Percentiles rank a stretch among this genome's conserved stretches.
These are phyloP conservation scores for Ditula angustiorana DNA, from an alignment of 2,888 invertebrate species.

Conservation along the genomic window DNA sequence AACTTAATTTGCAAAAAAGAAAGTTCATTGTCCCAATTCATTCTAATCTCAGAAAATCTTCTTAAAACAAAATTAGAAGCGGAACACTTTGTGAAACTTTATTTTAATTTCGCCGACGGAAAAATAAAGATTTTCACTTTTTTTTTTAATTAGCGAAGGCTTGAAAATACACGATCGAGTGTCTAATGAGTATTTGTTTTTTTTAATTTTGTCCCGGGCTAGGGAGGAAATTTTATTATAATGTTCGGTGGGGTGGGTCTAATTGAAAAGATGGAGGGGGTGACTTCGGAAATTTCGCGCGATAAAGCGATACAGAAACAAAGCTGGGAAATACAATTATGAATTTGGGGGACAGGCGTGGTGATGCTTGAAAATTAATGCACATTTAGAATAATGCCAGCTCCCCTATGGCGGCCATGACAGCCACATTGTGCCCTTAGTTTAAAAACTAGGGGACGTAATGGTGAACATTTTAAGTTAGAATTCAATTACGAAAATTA, in stretches of 20 bases:
- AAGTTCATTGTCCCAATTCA: constrained; percentile 53
- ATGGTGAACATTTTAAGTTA: not conserved
- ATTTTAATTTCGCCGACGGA: constrained; percentile 56
- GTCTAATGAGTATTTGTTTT: constrained; percentile 60
- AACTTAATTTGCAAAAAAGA: constrained; percentile 50
- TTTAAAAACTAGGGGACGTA: not conserved
- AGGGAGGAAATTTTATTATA: constrained; percentile 38
- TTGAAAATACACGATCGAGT: constrained; percentile 59
- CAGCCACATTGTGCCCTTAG: not conserved
- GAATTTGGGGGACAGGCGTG: constrained; percentile 26
- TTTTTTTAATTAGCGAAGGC: constrained; percentile 63
- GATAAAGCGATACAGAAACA: constrained; percentile 23
- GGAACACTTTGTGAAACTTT: constrained; percentile 56
- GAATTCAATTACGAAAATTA: not conserved
- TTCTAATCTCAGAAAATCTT: constrained; percentile 61
- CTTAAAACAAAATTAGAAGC: constrained; percentile 62
- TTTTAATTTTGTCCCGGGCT: constrained; percentile 23
- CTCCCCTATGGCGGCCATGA: not conserved
- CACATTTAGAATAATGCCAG: constrained; percentile 12
- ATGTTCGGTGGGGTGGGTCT: constrained; percentile 20
- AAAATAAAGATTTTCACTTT: constrained; percentile 51
- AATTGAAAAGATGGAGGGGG: constrained; percentile 39
- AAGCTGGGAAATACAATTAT: constrained; percentile 29
- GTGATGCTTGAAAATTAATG: constrained; percentile 14
- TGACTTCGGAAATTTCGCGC: constrained; percentile 26